Evolutionary conservation across 2,113 vertebrate genomes (phyloP).

Genomic region (Mohoua ochrocephala): DNA sequence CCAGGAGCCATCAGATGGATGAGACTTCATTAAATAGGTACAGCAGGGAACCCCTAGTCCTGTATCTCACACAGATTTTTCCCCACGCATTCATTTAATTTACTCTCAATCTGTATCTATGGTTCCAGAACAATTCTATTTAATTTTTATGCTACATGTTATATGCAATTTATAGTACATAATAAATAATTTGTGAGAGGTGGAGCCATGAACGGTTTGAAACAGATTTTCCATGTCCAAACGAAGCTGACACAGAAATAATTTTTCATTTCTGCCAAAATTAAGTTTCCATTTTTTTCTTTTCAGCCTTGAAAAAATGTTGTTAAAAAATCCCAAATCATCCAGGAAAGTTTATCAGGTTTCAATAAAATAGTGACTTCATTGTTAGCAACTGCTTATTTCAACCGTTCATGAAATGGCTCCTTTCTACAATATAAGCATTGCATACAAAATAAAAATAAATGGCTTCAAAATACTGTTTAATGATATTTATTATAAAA

Average conservation of each 20-base stretch:
- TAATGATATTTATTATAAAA: constrained; percentile 70
- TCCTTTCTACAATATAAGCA: constrained; percentile 53
- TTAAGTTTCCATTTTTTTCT: constrained; percentile 24
- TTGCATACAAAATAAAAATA: constrained; percentile 67
- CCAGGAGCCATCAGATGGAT: constrained; percentile 63
- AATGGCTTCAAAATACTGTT: constrained; percentile 57
- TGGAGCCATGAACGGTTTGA: constrained; percentile 63
- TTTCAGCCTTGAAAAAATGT: constrained; percentile 64
- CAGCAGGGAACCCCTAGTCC: constrained; percentile 53
- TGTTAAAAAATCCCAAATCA: constrained; percentile 69
- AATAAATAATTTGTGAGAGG: constrained; percentile 68
- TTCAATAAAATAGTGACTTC: constrained; percentile 76
- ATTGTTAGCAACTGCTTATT: constrained; percentile 70
- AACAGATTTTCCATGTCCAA: constrained; percentile 69
- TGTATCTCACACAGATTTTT: constrained; percentile 19
- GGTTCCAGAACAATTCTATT: constrained; percentile 66
- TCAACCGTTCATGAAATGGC: constrained; percentile 50
- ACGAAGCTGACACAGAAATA: constrained; percentile 64
- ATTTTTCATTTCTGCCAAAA: constrained; percentile 72
- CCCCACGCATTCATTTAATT: constrained; percentile 23
- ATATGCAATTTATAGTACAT: constrained; percentile 66
- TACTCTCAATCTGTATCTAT: constrained; percentile 56
- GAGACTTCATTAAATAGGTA: constrained; percentile 70
- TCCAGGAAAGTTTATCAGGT: constrained; percentile 70
- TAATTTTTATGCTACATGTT: constrained; percentile 65